phyloP scores from a whole-genome alignment of 2,113 vertebrate species.

The Sakesphorus luctuosus region DNA sequence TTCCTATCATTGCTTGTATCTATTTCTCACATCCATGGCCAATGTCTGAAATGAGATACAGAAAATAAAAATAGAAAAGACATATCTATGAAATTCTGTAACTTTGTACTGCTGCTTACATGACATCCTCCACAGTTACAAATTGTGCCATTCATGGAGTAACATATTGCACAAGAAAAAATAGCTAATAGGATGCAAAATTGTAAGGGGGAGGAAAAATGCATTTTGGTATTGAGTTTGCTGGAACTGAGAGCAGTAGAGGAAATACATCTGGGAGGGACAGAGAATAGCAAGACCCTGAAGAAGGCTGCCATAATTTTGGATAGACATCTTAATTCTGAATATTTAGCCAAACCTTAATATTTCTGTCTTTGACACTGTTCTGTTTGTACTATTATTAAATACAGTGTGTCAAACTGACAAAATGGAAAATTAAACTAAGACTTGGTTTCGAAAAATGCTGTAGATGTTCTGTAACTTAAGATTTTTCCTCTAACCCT shows the following conservation, averaged over 20 bases:
- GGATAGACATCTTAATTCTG: neutral
- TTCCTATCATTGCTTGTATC: neutral
- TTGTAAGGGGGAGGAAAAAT: neutral
- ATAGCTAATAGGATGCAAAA: neutral
- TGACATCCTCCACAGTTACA: neutral
- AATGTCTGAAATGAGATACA: neutral
- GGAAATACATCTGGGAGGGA: neutral
- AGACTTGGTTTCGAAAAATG: neutral
- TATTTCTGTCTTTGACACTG: neutral
- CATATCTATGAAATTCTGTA: neutral
- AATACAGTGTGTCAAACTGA: neutral
- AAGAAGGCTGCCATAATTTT: neutral
- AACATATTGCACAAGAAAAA: neutral
- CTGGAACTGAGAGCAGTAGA: neutral
- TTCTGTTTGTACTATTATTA: neutral
- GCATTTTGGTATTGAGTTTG: neutral
- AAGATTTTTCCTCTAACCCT: neutral
- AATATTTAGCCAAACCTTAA: neutral
- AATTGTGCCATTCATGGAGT: neutral
- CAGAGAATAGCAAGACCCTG: neutral
- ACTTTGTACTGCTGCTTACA: neutral
- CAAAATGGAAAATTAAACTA: neutral
- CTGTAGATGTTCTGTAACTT: neutral
- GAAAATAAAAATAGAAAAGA: neutral
- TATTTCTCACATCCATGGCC: neutral